Evolutionary conservation across 2,888 invertebrate species (phyloP), one percentile per base, ranked within the genome.

Genomic region (Drosophila neotestacea): DNA sequence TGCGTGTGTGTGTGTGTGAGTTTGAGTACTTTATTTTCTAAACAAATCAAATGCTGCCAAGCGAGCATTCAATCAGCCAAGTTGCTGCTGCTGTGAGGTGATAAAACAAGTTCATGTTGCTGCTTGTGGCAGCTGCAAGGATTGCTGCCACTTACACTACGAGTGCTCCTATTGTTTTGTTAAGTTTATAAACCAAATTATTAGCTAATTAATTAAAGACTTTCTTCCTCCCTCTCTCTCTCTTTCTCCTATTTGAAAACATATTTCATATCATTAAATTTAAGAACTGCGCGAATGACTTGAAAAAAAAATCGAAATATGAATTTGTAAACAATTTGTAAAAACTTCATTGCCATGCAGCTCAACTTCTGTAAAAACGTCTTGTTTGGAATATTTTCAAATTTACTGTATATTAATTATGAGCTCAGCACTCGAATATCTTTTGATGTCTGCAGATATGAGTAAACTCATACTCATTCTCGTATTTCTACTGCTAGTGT

Each of bases 11-110:
- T 41, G 32, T 55, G 46, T 39, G 27, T 48, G 54, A 34, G 67
- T 39, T 70, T 73, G 75, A 81, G 79, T 84, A 77, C 70, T 85
- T 78, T 85, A 85, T 89, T 86, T 81, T 84, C 74, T 89, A 89
- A 90, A 89, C 89, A 90, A 90, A 89, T 90, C 89, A 89, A 79
- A 75, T 82, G 86, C 74, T 89, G 90, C 79, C 86, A 85, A 84
- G 77, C 70, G 67, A 58, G 77, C 79, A 87, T 84, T 90, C 87
- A 86, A 88, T 90, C 90, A 90, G 85, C 64, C 70, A 70, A 71
- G 65, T 84, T 73, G 80, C 58, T 71, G 62, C 41, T 58, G 11
- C 34, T 66, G 61, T 64, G 79, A 87, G 88, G 88, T 87, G 84
- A 87, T 85, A 80, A 79, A 87, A 80, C 80, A 85, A 87, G 74